Evolutionary conservation across 2,797 vertebrate species (phyloP).

Genomic region (Lacerta agilis): DNA sequence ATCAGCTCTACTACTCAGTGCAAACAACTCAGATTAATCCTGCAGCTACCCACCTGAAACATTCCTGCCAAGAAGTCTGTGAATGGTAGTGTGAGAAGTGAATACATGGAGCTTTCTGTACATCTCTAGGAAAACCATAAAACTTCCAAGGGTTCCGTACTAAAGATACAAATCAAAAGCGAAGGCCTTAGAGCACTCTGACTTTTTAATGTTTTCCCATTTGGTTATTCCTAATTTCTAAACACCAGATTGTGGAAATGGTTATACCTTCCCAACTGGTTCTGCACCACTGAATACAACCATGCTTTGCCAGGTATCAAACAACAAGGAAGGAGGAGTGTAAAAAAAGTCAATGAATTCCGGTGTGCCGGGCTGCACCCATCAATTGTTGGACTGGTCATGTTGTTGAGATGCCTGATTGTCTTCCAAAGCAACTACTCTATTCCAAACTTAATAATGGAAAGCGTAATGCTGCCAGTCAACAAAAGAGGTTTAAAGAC

Average conservation of each 20-base stretch:
- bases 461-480: too few relatives aligned
- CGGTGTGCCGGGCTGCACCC: neutral
- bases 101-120: neutral
- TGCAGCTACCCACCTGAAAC: constrained; percentile 11
- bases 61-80: neutral
- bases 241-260: neutral
- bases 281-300: neutral
- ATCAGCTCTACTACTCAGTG: neutral
- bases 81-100: neutral
- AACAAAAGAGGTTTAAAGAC: too few relatives aligned
- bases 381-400: too few relatives aligned
- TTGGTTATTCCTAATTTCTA: neutral
- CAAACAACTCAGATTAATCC: neutral
- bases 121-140: neutral
- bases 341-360: neutral
- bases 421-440: too few relatives aligned
- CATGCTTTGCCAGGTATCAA: neutral
- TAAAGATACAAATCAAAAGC: neutral
- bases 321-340: accelerated
- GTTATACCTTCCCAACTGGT: neutral
- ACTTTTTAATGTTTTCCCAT: neutral
- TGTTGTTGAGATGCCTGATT: too few relatives aligned
- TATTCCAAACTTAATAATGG: too few relatives aligned
- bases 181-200: neutral
- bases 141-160: neutral